Base-by-base conservation (phyloP, 2,113 vertebrate genomes). In the Polypterus senegalus region DNA sequence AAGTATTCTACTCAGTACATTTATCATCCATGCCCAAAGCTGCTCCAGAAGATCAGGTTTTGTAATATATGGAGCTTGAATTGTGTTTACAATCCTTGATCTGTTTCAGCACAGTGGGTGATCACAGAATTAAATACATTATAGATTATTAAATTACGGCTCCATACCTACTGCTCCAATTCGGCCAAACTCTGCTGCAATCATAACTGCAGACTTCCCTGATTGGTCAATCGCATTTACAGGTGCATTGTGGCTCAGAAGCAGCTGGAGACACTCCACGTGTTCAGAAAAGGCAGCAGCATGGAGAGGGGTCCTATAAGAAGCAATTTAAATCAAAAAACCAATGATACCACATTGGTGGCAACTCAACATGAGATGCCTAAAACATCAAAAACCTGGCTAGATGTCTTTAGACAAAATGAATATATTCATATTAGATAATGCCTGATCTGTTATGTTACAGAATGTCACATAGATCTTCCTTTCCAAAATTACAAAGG, bases 271-370 rank as follows among this genome's bases (percentile, higher is more conserved):
- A 68, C 94, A 97, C 64, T 95, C 92, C 6, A 91, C 76, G 0
- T 93, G 92, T 44, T 92, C 92, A 0, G 83, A 80, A 3, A 97
- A 98, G 2, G 93, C 91, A 3, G 96, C 94, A 0, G 92, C 94
- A 0, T 98, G 96, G 53, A 98, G 91, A 6, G 96, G 91, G 1
- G 91, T 96, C 73, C 96, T n/a, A 55, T 55, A n/a, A n/a, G 3
- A 10, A 55, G 27, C 4, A 27, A 55, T 1, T n/a, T n/a, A 27
- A 10, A 55, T 27, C 27, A 27, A 27, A 27, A 27, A 27, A 27
- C 27, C 27, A 27, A 27, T 27, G 27, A 27, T 27, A 27, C 27
- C 27, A 27, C 27, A 27, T 27, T 27, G 27, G 27, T 27, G 27
- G 27, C 27, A 27, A 27, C 27, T 27, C 27, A 27, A 27, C 27